Base-by-base conservation (phyloP, 30 jellyfish, hydroid and myxozoan species). In the Aurelia coerulea region DNA sequence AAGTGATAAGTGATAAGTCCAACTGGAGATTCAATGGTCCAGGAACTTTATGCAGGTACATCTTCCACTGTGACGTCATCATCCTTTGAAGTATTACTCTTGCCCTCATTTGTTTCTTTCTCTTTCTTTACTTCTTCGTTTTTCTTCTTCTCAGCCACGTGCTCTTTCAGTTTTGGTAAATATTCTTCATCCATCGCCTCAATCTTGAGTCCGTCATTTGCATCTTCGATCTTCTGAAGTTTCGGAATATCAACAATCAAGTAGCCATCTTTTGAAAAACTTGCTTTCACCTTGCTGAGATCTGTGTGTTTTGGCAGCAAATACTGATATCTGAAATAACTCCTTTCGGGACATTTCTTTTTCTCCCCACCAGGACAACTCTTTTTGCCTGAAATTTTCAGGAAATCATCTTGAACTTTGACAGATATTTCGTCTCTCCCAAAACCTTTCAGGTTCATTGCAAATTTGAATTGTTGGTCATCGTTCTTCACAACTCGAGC, bases 271-370 rank as follows among this genome's bases (percentile, higher is more conserved):
- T 81, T 81, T 1, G 90, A 81, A 42, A 81, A 81, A 17, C 90
- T 81, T 5, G 90, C 90, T 35, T 81, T 81, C 31, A 81, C 90
- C 74, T 68, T 81, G 81, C 60, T 49, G 56, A 68, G 50, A 65
- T 81, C 90, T 14, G 90, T 52, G 65, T 81, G 90, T 68, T 81
- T 81, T 67, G 90, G 90, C 33, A 81, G 84, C 84, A 81, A 50
- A 81, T 81, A 81, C 50, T 81, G 90, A 74, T 81, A 81, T 53
- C 90, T 81, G 83, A 81, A 81, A 53, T 67, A 67, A 68, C 90
- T 81, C 66, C 76, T 81, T 52, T 81, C 90, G 16, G 76, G 37
- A 29, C 90, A 81, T 46, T 67, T 81, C 65, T 81, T 81, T 34
- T 18, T 39, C 17, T 67, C 90, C 33, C 42, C 56, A 7, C 56